These are phyloP conservation scores for Xenentodon cancila DNA, from an alignment of 2,797 vertebrate species.

Conservation along the genomic window DNA sequence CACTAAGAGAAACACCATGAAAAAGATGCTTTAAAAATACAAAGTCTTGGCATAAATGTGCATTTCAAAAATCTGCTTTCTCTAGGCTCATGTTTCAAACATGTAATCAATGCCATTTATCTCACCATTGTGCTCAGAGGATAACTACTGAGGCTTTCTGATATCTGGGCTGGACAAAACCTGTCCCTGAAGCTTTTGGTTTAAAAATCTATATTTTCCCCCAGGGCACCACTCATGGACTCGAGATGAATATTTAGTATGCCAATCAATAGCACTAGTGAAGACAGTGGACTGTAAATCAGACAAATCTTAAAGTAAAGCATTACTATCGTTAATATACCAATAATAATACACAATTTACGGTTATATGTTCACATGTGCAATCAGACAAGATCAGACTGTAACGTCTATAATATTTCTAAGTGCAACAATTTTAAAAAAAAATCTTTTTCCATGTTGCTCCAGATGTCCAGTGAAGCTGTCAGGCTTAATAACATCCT, in stretches of 20 bases:
- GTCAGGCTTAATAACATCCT: slow-evolving; percentile 27
- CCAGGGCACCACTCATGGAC: background rate
- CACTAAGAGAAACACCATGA: slow-evolving; percentile 1
- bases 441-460: slow-evolving; percentile 14
- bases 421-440: background rate
- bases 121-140: slow-evolving; percentile 35
- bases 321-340: too few species aligned
- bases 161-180: slow-evolving; percentile 9
- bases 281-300: background rate
- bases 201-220: slow-evolving; percentile 28
- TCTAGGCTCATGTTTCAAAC: slow-evolving; percentile 65
- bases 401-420: background rate
- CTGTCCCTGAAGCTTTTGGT: slow-evolving; percentile 23
- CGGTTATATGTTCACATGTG: too few species aligned
- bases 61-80: slow-evolving; percentile 35
- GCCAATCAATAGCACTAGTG: slow-evolving; percentile 11
- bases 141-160: slow-evolving; percentile 6
- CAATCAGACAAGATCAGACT: too few species aligned
- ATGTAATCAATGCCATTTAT: slow-evolving; percentile 63
- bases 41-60: slow-evolving; percentile 10
- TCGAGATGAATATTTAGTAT: slow-evolving; percentile 10
- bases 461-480: slow-evolving; percentile 8
- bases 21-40: background rate
- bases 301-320: slow-evolving; percentile 3
- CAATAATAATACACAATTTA: too few species aligned